A percentile compares a stretch with the other conserved stretches of the same genome.
These are phyloP conservation scores for Cyprinodon variegatus DNA, from an alignment of 2,113 vertebrate species.

Conservation along the genomic window DNA sequence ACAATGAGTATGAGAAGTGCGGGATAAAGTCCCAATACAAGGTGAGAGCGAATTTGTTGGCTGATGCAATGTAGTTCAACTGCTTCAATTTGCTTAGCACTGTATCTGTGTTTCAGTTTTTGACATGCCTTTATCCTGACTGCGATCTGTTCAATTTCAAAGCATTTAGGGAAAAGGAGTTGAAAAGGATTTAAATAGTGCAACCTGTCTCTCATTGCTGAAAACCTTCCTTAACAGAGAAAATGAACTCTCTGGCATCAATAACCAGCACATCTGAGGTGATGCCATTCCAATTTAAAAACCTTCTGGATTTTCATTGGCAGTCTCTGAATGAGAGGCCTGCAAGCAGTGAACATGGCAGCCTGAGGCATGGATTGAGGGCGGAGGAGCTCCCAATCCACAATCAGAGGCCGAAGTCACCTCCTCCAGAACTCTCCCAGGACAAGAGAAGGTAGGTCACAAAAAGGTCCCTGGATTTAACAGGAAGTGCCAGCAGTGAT, in stretches of 20 bases:
- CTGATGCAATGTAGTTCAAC: slow-evolving; percentile 29
- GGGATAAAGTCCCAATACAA: slow-evolving; percentile 17
- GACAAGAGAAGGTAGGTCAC: slow-evolving; percentile 48
- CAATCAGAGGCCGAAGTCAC: slow-evolving; percentile 52
- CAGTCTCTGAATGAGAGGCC: slow-evolving; percentile 33
- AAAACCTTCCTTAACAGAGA: not conserved
- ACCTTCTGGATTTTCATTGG: slow-evolving; percentile 36
- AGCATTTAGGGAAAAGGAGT: slow-evolving; percentile 14
- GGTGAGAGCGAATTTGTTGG: slow-evolving; percentile 8
- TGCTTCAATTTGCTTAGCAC: slow-evolving; percentile 7
- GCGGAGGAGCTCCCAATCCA: slow-evolving; percentile 42
- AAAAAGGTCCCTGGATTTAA: slow-evolving; percentile 58
- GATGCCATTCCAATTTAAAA: slow-evolving; percentile 33
- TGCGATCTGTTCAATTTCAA: not conserved
- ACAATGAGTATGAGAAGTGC: slow-evolving; percentile 1
- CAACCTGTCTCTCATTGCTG: not conserved
- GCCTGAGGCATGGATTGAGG: slow-evolving; percentile 55
- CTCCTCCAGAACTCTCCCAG: slow-evolving; percentile 52
- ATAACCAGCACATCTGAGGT: slow-evolving; percentile 17
- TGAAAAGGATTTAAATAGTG: slow-evolving; percentile 4
- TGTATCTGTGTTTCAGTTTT: slow-evolving; percentile 21
- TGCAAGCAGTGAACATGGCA: slow-evolving; percentile 52
- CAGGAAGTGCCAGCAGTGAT: slow-evolving; percentile 61
- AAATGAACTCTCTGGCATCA: slow-evolving; percentile 15
- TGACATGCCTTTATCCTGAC: not conserved